These are phyloP conservation scores for Macrocentrus cingulum DNA, from an alignment of 1,140 invertebrate species.

Conservation along the genomic window DNA sequence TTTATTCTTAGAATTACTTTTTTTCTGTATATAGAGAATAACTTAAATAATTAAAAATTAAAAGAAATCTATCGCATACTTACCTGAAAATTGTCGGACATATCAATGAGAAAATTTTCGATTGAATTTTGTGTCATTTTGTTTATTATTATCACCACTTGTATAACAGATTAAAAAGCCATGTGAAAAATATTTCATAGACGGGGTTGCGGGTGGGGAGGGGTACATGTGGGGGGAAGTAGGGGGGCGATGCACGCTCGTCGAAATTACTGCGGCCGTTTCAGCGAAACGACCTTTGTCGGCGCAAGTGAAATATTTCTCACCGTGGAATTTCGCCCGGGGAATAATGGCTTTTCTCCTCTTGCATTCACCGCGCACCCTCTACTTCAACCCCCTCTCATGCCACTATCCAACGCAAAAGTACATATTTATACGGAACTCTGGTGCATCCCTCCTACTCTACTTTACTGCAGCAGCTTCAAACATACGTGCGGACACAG, in stretches of 20 bases:
- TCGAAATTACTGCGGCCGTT: slow-evolving; percentile 22
- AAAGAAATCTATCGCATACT: too few species aligned
- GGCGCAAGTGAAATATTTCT: slow-evolving; percentile 22
- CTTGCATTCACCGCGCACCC: background rate
- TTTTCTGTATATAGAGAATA: too few species aligned
- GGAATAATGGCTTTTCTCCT: slow-evolving; percentile 17
- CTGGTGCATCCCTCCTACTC: background rate
- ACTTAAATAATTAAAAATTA: too few species aligned
- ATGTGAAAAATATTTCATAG: too few species aligned
- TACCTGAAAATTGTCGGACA: too few species aligned
- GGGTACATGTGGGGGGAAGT: too few species aligned
- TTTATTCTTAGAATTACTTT: too few species aligned
- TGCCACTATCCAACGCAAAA: background rate
- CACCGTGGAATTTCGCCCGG: slow-evolving; percentile 16
- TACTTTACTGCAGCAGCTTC: background rate
- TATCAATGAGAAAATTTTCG: too few species aligned
- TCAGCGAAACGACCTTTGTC: slow-evolving; percentile 21
- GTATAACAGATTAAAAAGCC: too few species aligned
- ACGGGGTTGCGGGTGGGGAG: too few species aligned
- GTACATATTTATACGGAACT: slow-evolving; percentile 21
- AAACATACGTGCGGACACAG: background rate
- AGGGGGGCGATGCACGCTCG: slow-evolving; percentile 1
- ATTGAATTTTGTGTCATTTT: too few species aligned
- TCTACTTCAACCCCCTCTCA: background rate
- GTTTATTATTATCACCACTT: too few species aligned